These are phyloP conservation scores for Cyanocitta stelleri DNA, from an alignment of 2,113 vertebrate genomes.

Conservation along the genomic window DNA sequence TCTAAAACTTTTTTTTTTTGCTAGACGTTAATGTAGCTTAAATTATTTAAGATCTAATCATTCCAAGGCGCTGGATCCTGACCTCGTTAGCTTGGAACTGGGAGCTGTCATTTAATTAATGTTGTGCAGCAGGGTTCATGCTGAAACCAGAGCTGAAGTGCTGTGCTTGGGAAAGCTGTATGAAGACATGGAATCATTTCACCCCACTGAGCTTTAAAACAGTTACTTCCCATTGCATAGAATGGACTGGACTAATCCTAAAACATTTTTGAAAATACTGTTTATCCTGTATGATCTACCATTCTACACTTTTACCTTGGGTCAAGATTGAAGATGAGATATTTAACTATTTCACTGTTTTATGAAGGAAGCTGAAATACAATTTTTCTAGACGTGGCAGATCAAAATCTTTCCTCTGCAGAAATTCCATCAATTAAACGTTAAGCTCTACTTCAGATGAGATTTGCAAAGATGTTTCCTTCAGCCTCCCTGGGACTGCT, in stretches of 20 bases:
- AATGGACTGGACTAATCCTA: background rate
- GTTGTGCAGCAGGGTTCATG: background rate
- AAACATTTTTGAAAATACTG: background rate
- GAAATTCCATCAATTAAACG: background rate
- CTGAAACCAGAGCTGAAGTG: background rate
- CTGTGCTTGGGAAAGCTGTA: background rate
- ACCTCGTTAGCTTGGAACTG: background rate
- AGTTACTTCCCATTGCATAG: background rate
- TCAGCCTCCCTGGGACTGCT: background rate
- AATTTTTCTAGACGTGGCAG: background rate
- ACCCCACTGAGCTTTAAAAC: background rate
- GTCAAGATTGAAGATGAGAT: background rate
- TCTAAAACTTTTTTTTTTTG: background rate
- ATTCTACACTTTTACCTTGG: background rate
- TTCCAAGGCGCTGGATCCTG: background rate
- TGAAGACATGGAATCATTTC: background rate
- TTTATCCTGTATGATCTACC: background rate
- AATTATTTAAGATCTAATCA: conserved; percentile 7
- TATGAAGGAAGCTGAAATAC: background rate
- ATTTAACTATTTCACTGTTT: background rate
- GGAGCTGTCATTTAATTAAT: conserved; percentile 5
- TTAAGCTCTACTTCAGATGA: background rate
- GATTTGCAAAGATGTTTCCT: background rate
- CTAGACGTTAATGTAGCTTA: background rate
- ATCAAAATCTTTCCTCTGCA: background rate